phyloP scores from a whole-genome alignment of 2,888 invertebrate genomes.

The Spisula solida region DNA sequence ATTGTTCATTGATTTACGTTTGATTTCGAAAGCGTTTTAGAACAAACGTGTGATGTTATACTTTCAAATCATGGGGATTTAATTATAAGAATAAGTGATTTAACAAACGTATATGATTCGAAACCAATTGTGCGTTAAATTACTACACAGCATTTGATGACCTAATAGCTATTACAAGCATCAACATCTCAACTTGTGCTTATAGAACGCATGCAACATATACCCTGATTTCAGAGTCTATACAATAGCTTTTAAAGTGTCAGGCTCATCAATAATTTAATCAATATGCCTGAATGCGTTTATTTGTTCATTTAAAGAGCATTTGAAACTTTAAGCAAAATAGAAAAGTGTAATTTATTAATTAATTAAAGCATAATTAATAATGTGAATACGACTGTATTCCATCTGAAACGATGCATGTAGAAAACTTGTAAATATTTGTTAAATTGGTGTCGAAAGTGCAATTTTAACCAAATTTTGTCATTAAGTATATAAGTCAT shows the following conservation, averaged over 20 bases:
- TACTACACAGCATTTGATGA: conserved; percentile 48
- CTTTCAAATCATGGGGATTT: conserved; percentile 53
- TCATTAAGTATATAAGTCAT: conserved; percentile 3
- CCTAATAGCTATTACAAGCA: conserved; percentile 47
- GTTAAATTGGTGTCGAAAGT: conserved; percentile 16
- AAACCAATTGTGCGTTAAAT: conserved; percentile 68
- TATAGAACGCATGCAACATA: too few relatives aligned
- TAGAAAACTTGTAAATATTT: neutral
- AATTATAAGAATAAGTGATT: conserved; percentile 64
- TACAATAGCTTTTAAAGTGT: neutral
- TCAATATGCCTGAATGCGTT: neutral
- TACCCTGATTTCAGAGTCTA: neutral
- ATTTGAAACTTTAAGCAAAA: neutral
- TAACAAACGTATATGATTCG: conserved; percentile 54
- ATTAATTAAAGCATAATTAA: neutral
- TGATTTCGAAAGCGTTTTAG: conserved; percentile 28
- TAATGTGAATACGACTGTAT: neutral
- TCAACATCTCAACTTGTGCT: neutral
- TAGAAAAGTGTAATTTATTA: neutral
- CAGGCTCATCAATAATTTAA: neutral
- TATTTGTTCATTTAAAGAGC: neutral
- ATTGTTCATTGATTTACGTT: conserved; percentile 26
- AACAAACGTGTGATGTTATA: conserved; percentile 38
- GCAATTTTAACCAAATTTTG: neutral
- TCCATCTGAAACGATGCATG: neutral